These are phyloP conservation scores for Bruchidius siliquastri DNA, from an alignment of 2,888 invertebrate genomes.

Conservation along the genomic window DNA sequence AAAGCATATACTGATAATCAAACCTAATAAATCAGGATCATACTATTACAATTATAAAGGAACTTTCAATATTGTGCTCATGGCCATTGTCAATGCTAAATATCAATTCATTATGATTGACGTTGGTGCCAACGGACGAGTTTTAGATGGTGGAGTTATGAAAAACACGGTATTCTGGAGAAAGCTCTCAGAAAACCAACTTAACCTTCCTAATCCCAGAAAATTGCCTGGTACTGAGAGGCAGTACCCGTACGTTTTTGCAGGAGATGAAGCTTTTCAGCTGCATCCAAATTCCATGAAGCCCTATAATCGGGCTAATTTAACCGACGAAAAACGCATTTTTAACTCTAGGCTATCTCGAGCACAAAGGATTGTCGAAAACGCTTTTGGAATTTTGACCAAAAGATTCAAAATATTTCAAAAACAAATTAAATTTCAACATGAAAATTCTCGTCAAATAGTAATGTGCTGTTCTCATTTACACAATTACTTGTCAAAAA, in stretches of 20 bases:
- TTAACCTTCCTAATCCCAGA: conserved; percentile 14
- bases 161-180: conserved; percentile 16
- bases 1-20: conserved; percentile 33
- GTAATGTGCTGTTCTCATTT: conserved; percentile 15
- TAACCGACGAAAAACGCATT: conserved; percentile 16
- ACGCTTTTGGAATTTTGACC: conserved; percentile 18
- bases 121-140: conserved; percentile 23
- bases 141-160: conserved; percentile 24
- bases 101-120: conserved; percentile 15
- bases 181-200: conserved; percentile 11
- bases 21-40: conserved; percentile 29
- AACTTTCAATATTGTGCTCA: conserved; percentile 35
- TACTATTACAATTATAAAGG: conserved; percentile 35
- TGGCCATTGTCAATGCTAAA: conserved; percentile 36
- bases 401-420: conserved; percentile 11
- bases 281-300: conserved; percentile 18
- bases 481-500: conserved; percentile 14
- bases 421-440: conserved; percentile 11
- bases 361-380: conserved; percentile 18
- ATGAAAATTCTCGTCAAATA: conserved; percentile 2
- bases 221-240: conserved; percentile 7
- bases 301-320: conserved; percentile 17
- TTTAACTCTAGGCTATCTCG: conserved; percentile 19
- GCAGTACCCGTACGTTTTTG: conserved; percentile 16
- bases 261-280: conserved; percentile 27